phyloP scores from a whole-genome alignment of 2,888 invertebrate genomes.

The Odontomyia ornata region DNA sequence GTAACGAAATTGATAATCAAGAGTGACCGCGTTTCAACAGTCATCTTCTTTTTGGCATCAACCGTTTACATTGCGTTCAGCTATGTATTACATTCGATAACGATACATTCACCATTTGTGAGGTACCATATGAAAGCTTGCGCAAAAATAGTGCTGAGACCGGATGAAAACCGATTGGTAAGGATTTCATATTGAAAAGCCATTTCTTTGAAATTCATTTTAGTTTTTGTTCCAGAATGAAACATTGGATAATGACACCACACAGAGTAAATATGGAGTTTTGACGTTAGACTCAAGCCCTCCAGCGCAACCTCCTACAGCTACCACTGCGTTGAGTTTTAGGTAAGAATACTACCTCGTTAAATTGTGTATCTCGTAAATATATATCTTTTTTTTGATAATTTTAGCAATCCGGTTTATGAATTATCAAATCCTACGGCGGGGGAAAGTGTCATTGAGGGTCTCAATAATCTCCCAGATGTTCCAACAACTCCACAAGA shows the following conservation, averaged over 20 bases:
- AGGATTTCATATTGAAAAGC: constrained; percentile 23
- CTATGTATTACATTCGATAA: constrained; percentile 79
- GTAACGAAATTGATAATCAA: constrained; percentile 81
- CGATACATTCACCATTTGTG: constrained; percentile 83
- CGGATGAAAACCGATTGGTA: constrained; percentile 75
- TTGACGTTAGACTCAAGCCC: constrained; percentile 79
- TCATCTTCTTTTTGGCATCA: constrained; percentile 86
- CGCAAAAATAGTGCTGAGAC: constrained; percentile 81
- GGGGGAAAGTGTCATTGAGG: constrained; percentile 65
- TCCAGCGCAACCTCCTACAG: constrained; percentile 60
- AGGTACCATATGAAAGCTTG: constrained; percentile 83
- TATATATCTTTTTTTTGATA: background rate
- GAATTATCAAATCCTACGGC: constrained; percentile 74
- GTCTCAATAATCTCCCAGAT: constrained; percentile 60
- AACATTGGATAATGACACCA: constrained; percentile 66
- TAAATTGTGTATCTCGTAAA: background rate
- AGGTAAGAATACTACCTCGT: constrained; percentile 48
- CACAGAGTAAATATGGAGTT: constrained; percentile 75
- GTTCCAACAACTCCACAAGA: constrained; percentile 60
- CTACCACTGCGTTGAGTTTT: constrained; percentile 75
- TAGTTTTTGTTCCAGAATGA: constrained; percentile 67
- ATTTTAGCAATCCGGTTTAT: constrained; percentile 81
- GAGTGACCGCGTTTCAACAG: constrained; percentile 82
- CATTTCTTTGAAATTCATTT: background rate
- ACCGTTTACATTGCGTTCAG: constrained; percentile 80